These are phyloP conservation scores for Helicoverpa assulta DNA, from an alignment of 2,888 invertebrate species.

Conservation along the genomic window DNA sequence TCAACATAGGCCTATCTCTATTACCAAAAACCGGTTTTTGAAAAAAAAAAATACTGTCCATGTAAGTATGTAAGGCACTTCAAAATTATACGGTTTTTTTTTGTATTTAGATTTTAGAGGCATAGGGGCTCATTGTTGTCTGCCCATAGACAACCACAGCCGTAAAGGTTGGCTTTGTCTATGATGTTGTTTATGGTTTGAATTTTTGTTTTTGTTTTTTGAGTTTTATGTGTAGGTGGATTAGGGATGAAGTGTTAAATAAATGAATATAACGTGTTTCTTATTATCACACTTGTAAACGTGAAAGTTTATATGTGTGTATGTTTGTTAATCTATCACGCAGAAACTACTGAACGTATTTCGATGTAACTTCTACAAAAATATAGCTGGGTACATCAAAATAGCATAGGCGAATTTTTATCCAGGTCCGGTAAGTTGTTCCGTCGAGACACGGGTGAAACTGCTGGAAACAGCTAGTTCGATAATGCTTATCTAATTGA, in stretches of 20 bases:
- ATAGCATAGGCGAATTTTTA: too few species aligned
- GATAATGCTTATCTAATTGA: too few species aligned
- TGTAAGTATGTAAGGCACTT: conserved; percentile 30
- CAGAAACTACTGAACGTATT: too few species aligned
- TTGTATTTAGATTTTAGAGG: conserved; percentile 49
- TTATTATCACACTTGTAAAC: too few species aligned
- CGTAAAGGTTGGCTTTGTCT: conserved; percentile 64
- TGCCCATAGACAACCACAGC: conserved; percentile 69
- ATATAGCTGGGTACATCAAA: too few species aligned
- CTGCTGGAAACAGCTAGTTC: too few species aligned
- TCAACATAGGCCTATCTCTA: conserved; percentile 46
- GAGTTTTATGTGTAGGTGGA: conserved; percentile 3
- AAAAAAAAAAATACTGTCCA: conserved; percentile 36
- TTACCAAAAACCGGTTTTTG: conserved; percentile 51
- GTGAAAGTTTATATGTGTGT: too few species aligned
- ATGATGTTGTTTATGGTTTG: conserved; percentile 55
- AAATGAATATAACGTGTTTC: too few species aligned
- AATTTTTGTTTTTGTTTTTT: conserved; percentile 35
- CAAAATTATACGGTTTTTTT: conserved; percentile 48
- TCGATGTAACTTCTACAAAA: too few species aligned
- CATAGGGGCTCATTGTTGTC: conserved; percentile 73
- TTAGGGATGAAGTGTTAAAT: conserved; percentile 1
- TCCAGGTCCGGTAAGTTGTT: too few species aligned
- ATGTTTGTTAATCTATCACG: too few species aligned
- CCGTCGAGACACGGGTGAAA: too few species aligned